These are phyloP conservation scores for Centruroides sculpturatus DNA, from an alignment of 1,140 invertebrate species.

Conservation along the genomic window DNA sequence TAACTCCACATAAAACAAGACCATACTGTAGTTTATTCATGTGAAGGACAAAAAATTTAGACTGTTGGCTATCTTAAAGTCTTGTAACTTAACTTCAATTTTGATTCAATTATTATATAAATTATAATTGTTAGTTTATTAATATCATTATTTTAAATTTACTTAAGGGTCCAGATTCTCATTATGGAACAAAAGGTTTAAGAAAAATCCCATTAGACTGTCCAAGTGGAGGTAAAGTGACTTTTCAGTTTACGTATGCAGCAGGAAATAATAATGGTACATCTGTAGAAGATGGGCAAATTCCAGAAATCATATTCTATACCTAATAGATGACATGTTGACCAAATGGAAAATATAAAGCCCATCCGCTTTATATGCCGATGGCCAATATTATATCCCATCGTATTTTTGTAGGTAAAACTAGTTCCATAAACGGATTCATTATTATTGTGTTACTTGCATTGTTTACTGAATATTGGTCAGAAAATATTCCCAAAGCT, in stretches of 20 bases:
- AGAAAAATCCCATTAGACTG: constrained; percentile 60
- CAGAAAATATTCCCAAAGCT: too few species aligned
- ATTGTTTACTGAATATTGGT: too few species aligned
- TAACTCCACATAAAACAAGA: too few species aligned
- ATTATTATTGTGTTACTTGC: too few species aligned
- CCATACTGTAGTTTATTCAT: too few species aligned
- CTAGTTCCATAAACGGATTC: too few species aligned
- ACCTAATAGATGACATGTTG: constrained; percentile 20
- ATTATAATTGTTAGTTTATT: neutral
- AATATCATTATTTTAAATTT: constrained; percentile 3
- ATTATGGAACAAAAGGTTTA: constrained; percentile 70
- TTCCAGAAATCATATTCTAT: constrained; percentile 76
- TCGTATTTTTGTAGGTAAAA: too few species aligned
- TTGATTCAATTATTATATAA: neutral
- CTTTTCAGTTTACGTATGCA: constrained; percentile 72
- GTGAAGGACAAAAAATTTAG: too few species aligned
- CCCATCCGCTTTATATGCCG: too few species aligned
- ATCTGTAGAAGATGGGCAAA: constrained; percentile 77
- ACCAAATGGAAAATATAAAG: too few species aligned
- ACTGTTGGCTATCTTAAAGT: neutral
- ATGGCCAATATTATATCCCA: too few species aligned
- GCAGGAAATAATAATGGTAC: constrained; percentile 82
- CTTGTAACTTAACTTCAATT: neutral
- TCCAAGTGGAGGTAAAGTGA: constrained; percentile 51
- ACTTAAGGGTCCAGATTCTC: constrained; percentile 67